These are phyloP conservation scores for Physocephala rufipes DNA, from an alignment of 2,888 invertebrate genomes.

Conservation along the genomic window DNA sequence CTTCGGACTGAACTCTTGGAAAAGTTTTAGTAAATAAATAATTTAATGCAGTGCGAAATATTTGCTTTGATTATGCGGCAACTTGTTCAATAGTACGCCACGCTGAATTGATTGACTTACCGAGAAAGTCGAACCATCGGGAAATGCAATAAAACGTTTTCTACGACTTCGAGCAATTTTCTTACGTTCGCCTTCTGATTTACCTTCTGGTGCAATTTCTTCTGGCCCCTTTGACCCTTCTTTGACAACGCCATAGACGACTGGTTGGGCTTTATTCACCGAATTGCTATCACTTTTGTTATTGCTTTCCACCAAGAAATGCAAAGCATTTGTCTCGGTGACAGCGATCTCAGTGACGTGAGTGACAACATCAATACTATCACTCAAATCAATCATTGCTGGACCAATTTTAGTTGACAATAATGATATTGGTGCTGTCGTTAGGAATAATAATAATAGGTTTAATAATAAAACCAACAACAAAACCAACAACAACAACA, in stretches of 20 bases:
- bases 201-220: no score
- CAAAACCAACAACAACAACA: background rate
- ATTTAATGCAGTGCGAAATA: no score
- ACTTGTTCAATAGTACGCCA: no score
- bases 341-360: background rate
- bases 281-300: no score
- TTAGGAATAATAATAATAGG: background rate
- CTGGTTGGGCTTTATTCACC: background rate
- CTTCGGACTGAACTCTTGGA: no score
- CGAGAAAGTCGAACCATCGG: constrained; percentile 69
- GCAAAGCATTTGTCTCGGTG: background rate
- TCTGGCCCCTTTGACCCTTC: background rate
- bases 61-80: no score
- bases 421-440: no score
- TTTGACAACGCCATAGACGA: background rate
- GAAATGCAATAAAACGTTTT: constrained; percentile 69
- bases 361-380: background rate
- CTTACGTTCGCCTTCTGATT: background rate
- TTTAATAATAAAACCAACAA: background rate
- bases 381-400: background rate
- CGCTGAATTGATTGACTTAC: constrained; percentile 59
- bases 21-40: no score
- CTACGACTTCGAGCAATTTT: constrained; percentile 50
- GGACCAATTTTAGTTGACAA: no score
- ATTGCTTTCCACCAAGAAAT: no score